Evolutionary conservation across 1,140 invertebrate species (phyloP), one percentile per base, ranked within the genome.

Genomic region (Drosophila ambigua): DNA sequence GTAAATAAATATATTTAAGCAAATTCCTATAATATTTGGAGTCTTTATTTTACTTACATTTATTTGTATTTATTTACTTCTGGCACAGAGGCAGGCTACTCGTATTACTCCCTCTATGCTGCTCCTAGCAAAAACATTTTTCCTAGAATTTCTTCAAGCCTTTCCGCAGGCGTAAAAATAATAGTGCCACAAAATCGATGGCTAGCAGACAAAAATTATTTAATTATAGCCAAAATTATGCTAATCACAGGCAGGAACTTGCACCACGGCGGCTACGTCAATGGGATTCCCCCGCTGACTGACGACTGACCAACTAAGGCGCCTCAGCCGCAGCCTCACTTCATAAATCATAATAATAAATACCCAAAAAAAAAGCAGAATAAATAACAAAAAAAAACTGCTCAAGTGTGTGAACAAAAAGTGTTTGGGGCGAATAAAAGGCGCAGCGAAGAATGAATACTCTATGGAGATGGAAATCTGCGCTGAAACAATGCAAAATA

Each of bases 301-400:
- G 16, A 16, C 31, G 6, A 23, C 15, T 55, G 49, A 55, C 62
- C 50, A 55, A 49, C 63, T 46, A 9, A 55, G 24, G 46, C 26
- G 6, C 26, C 26, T 28, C 26, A 28, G 26, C 9, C n/a, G 5
- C 8, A 67, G 24, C 9, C 43, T 16, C 20, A 28, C 35, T 46
- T 57, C 63, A 57, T 69, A 69, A 69, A 69, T 69, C 35, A 69
- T 57, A 24, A 16, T 43, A 54, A 68, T 49, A 68, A 31, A 15
- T 49, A 31, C 15, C 6, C 24, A 24, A 52, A 35, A n/a, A 16
- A 5, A 2, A 52, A 16, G 7, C 15, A 20, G 20, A 20, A 20
- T 20, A 20, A 20, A 20, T 20, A 1, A 11, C 41, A 7, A 11
- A 15, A 2, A n/a, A 26, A 55, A 58, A 16, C 28, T 16, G 13